These are phyloP conservation scores for Myioborus melanocephalus DNA, from an alignment of 2,797 vertebrate genomes.

Conservation along the genomic window DNA sequence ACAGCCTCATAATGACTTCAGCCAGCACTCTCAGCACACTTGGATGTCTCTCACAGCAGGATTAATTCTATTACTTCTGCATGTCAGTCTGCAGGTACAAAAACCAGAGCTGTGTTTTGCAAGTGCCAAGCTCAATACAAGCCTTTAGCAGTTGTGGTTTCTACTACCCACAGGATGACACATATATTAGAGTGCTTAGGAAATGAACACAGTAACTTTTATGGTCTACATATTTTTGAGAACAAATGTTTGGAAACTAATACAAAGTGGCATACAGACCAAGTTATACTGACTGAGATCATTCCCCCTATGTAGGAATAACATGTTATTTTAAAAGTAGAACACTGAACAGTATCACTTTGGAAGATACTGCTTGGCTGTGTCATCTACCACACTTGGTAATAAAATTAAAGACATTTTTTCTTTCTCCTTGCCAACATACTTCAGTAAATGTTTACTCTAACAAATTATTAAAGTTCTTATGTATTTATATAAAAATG, in stretches of 20 bases:
- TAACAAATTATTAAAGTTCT: background rate
- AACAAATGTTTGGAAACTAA: background rate
- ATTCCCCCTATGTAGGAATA: background rate
- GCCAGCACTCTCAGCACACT: background rate
- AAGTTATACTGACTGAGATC: background rate
- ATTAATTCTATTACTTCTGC: background rate
- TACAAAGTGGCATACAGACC: background rate
- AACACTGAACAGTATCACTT: background rate
- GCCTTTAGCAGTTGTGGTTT: slow-evolving; percentile 5
- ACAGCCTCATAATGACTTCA: background rate
- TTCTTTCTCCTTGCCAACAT: background rate
- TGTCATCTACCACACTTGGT: background rate
- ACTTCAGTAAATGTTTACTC: background rate
- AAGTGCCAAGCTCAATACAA: background rate
- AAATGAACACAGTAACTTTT: slow-evolving; percentile 11
- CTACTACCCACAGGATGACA: background rate
- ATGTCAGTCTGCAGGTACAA: background rate
- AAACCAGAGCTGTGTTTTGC: background rate
- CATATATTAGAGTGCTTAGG: background rate
- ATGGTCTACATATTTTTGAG: background rate
- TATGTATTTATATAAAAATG: background rate
- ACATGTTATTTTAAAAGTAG: background rate
- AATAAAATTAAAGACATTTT: background rate
- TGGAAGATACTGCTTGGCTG: background rate
- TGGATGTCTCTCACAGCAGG: background rate